Evolutionary conservation across 2,888 invertebrate genomes (phyloP), one percentile per base, ranked within the genome.

Genomic region (Apodemia mormo): DNA sequence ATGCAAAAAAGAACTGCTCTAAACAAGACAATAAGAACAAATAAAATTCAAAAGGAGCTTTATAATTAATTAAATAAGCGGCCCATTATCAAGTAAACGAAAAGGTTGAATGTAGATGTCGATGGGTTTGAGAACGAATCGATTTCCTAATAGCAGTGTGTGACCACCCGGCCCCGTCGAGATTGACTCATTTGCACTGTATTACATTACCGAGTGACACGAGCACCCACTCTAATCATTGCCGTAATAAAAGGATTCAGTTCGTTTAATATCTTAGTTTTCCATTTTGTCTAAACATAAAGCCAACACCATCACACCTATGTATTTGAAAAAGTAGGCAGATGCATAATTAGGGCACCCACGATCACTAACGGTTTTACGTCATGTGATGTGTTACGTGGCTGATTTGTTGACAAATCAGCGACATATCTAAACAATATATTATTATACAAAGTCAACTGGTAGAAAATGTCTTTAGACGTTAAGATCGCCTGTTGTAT

Each of bases 141-240:
- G 91, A 92, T 92, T 92, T 89, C 85, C 87, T 92, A 92, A 93
- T 92, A 85, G 90, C 84, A 79, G 79, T 84, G 83, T 81, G 84
- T 88, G 88, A 82, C 86, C 87, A 85, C 85, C 78, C 79, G 74
- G 82, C 81, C 85, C 90, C 88, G 87, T 86, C 80, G 92, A 92
- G 93, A 92, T 92, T 91, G 93, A 92, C 90, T 92, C 92, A 92
- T 93, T 92, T 92, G 92, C 93, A 92, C 92, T 90, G 92, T 89
- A 93, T 93, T 92, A 93, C 93, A 92, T 92, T 92, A 92, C 87
- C 40, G 40, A 85, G 84, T 86, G 91, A 91, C 92, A 91, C 86
- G 89, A 83, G 79, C 86, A 85, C 83, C 90, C 92, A 92, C 93
- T 93, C 92, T 91, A 91, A 93, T 92, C 91, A 87, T 85, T 82